A percentile compares a stretch with the other conserved stretches of the same genome.
Conservation (phyloP, 2,888 invertebrate species). For the Archips crataeganus region DNA sequence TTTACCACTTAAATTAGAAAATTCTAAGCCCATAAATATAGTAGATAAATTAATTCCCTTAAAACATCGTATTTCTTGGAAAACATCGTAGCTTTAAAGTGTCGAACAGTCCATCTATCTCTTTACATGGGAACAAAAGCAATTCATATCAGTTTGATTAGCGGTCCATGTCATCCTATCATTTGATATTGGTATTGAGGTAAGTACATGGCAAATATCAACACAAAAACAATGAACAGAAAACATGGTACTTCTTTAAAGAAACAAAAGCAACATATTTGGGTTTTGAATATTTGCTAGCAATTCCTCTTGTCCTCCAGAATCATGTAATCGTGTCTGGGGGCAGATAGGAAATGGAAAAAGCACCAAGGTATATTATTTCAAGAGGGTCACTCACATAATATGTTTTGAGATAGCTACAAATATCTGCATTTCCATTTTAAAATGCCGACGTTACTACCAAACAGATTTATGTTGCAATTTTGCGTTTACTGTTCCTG, state of each 20-base stretch:
- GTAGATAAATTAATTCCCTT: too few species aligned
- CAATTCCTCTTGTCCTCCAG: neutral
- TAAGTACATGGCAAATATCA: neutral
- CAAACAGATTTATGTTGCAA: constrained; percentile 43
- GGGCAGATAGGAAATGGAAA: constrained; percentile 14
- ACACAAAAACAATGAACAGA: neutral
- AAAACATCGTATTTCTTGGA: too few species aligned
- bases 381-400: constrained; percentile 2
- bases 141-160: too few species aligned
- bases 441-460: constrained; percentile 7
- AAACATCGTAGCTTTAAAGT: too few species aligned
- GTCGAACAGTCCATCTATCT: too few species aligned
- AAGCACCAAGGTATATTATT: constrained; percentile 9
- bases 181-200: too few species aligned
- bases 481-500: constrained; percentile 50
- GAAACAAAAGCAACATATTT: neutral
- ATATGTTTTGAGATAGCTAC: constrained; percentile 25
- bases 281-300: constrained; percentile 4
- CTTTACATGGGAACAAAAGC: too few species aligned
- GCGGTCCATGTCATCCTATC: too few species aligned
- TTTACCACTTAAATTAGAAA: too few species aligned
- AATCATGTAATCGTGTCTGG: constrained; percentile 1
- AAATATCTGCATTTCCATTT: constrained; percentile 21
- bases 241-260: neutral
- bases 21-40: too few species aligned